phyloP scores from a whole-genome alignment of 2,888 invertebrate genomes.

The Cylindroiulus punctatus region DNA sequence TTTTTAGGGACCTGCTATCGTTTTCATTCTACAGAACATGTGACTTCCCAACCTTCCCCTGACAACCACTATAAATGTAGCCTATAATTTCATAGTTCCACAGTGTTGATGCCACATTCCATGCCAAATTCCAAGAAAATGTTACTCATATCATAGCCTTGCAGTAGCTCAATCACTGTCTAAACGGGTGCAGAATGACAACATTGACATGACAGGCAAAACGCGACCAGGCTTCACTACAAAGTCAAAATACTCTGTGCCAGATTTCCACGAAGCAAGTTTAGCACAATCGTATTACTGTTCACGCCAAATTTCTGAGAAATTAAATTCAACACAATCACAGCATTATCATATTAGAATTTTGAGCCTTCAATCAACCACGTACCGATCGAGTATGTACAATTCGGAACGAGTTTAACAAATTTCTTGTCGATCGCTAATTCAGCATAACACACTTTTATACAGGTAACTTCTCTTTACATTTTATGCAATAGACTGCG shows the following conservation, averaged over 20 bases:
- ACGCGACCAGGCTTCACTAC: background rate
- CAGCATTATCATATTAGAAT: no score
- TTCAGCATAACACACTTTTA: background rate
- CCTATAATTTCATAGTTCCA: no score
- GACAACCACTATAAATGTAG: no score
- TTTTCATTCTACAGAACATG: no score
- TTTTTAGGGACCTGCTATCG: no score
- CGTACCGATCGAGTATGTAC: background rate
- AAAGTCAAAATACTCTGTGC: background rate
- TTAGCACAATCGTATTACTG: background rate
- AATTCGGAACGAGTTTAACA: background rate
- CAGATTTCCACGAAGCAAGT: background rate
- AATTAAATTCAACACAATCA: no score
- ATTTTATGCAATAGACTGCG: background rate
- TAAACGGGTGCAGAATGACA: background rate
- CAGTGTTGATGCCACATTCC: no score
- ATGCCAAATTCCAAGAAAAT: no score
- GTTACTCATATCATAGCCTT: no score
- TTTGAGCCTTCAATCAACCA: no score
- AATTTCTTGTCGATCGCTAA: background rate
- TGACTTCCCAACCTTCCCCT: no score
- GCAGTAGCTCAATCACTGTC: no score
- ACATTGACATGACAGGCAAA: background rate
- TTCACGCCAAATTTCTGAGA: background rate
- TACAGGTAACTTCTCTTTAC: background rate